Conservation (phyloP, 30 jellyfish, hydroid and myxozoan species). For the Sanderia malayensis region DNA sequence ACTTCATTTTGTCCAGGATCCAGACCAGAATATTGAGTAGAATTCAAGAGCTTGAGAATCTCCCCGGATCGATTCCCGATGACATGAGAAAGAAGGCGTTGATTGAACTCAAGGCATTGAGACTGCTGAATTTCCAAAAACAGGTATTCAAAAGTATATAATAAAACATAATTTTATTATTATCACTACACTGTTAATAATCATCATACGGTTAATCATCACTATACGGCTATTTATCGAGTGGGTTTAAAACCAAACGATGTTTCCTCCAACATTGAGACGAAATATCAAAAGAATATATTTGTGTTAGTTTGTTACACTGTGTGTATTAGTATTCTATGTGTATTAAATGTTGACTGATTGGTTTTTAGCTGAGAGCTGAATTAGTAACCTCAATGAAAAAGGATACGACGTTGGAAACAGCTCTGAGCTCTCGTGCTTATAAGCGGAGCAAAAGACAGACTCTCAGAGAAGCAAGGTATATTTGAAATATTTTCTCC, state of each 20-base stretch:
- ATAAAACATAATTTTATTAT: too few relatives aligned
- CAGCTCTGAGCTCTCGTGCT: slow-evolving; percentile 94
- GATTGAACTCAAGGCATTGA: slow-evolving; percentile 89
- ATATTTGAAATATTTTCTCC: not conserved
- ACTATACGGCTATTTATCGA: too few relatives aligned
- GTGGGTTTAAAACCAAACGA: too few relatives aligned
- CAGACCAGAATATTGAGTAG: slow-evolving; percentile 83
- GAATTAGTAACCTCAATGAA: slow-evolving; percentile 88
- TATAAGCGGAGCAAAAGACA: slow-evolving; percentile 93
- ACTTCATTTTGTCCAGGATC: too few relatives aligned
- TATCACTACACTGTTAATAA: too few relatives aligned
- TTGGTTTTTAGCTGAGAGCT: slow-evolving; percentile 88
- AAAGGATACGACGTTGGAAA: slow-evolving; percentile 91
- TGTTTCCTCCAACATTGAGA: too few relatives aligned
- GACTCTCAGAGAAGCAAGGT: slow-evolving; percentile 98
- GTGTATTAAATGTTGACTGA: too few relatives aligned
- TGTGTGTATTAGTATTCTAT: too few relatives aligned
- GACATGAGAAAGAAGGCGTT: slow-evolving; percentile 90
- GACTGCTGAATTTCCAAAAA: slow-evolving; percentile 88
- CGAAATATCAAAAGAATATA: too few relatives aligned
- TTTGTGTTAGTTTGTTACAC: too few relatives aligned
- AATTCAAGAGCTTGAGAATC: slow-evolving; percentile 69
- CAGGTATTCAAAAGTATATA: too few relatives aligned
- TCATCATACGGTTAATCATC: too few relatives aligned
- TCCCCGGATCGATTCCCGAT: slow-evolving; percentile 93